phyloP scores from a whole-genome alignment of 1,140 invertebrate species.

The Bombus pascuorum region DNA sequence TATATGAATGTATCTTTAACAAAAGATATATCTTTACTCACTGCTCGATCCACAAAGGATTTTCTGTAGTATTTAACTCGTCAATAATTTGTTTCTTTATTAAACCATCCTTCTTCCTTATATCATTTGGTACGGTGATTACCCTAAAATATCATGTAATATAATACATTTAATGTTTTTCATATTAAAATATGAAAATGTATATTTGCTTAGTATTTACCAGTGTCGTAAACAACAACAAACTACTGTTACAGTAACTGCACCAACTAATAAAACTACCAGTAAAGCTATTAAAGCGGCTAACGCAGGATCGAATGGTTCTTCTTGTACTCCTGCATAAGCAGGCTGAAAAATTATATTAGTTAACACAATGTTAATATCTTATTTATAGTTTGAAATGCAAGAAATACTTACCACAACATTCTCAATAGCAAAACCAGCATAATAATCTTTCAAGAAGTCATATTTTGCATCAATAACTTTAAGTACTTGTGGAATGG shows the following conservation, averaged over 20 bases:
- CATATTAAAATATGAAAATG: neutral
- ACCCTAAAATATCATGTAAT: constrained; percentile 80
- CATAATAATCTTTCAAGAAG: constrained; percentile 89
- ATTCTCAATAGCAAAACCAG: constrained; percentile 92
- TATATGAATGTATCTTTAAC: neutral
- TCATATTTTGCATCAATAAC: constrained; percentile 94
- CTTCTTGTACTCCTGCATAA: constrained; percentile 83
- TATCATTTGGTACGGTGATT: constrained; percentile 86
- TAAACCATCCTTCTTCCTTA: constrained; percentile 90
- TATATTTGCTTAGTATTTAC: constrained; percentile 80
- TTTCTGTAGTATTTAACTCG: constrained; percentile 93
- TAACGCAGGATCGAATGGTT: constrained; percentile 92
- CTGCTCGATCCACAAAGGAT: constrained; percentile 96
- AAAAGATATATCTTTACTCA: constrained; percentile 79
- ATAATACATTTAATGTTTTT: neutral
- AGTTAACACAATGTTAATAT: neutral
- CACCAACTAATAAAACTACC: constrained; percentile 93
- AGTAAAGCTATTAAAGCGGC: constrained; percentile 93
- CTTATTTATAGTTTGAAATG: neutral
- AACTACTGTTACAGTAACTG: constrained; percentile 92
- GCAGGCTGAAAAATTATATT: constrained; percentile 78
- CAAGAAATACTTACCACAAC: constrained; percentile 84
- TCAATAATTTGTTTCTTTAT: constrained; percentile 92
- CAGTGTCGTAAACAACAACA: constrained; percentile 95
- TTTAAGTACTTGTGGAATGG: constrained; percentile 91